Base-by-base conservation (phyloP, 1,140 invertebrate species). In the Atta cephalotes region DNA sequence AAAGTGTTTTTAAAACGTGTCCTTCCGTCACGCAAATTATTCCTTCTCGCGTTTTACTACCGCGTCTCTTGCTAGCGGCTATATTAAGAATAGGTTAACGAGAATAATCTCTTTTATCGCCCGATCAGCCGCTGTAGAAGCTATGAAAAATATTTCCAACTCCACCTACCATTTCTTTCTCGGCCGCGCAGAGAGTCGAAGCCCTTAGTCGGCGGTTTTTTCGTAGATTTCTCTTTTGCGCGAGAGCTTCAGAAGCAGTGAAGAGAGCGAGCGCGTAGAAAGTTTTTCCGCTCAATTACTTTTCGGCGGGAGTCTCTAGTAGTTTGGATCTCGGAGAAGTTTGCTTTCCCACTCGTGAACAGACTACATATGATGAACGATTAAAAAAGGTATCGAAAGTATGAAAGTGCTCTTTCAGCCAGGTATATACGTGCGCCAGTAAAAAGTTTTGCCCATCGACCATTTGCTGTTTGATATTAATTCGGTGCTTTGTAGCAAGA, bases 211-310 rank as follows among this genome's bases (percentile, higher is more conserved):
- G 80, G 70, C 80, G 80, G 70, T 84, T 76, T 81, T 72, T 84
- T 84, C 80, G 39, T 84, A 58, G 80, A 12, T 51, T 84, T 84
- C 80, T 76, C 70, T 84, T 84, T 76, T 74, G 70, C 70, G 80
- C 70, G 56, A 62, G n/a, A 31, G 70, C 45, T 62, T 74, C 39
- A 62, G 56, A 72, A 63, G 28, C 45, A 49, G 12, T 28, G 39
- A 71, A 58, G 39, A 62, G 62, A 60, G n/a, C 25, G 76, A 58
- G 49, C 25, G 80, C 56, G 70, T 70, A 63, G 80, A 84, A 84
- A 84, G 80, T 84, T 84, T 84, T 84, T 84, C 80, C 80, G 80
- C 80, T 84, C 80, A 84, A 84, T 84, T 84, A 84, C 80, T 84
- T 84, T 84, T 84, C 80, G 80, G 70, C 80, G 70, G 68, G 56